Conservation (phyloP, 1,140 invertebrate species). For the Subanguina moxae region DNA sequence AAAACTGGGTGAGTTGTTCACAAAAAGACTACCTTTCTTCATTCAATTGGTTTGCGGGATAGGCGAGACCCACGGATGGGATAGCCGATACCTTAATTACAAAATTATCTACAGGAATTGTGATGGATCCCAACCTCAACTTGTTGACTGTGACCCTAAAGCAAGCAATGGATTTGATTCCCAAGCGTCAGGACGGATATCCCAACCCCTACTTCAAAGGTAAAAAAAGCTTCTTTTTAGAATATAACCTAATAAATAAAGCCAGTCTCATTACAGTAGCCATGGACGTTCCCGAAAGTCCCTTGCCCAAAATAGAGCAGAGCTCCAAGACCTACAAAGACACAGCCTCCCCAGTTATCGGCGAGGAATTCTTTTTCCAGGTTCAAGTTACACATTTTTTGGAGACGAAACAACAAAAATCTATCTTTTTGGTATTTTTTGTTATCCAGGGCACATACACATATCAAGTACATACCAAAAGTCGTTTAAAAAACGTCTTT, state of each 20-base stretch:
- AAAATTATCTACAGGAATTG: conserved; percentile 10
- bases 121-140: conserved; percentile 40
- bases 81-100: too few species aligned
- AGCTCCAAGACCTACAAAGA: conserved; percentile 44
- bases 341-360: conserved; percentile 45
- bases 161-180: conserved; percentile 41
- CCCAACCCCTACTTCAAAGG: conserved; percentile 54
- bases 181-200: conserved; percentile 48
- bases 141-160: conserved; percentile 32
- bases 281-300: conserved; percentile 46
- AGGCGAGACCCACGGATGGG: too few species aligned
- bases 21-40: neutral
- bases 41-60: too few species aligned
- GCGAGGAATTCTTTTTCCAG: conserved; percentile 57
- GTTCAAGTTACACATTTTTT: conserved; percentile 16
- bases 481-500: too few species aligned
- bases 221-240: too few species aligned
- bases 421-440: too few species aligned
- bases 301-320: conserved; percentile 44
- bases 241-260: too few species aligned
- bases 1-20: conserved; percentile 21
- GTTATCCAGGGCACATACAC: too few species aligned
- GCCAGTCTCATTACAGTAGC: conserved; percentile 19
- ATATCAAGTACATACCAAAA: too few species aligned
- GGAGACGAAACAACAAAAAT: too few species aligned